Evolutionary conservation across 1,140 invertebrate genomes (phyloP), one percentile per base, ranked within the genome.

Genomic region (Leucophenga varia): DNA sequence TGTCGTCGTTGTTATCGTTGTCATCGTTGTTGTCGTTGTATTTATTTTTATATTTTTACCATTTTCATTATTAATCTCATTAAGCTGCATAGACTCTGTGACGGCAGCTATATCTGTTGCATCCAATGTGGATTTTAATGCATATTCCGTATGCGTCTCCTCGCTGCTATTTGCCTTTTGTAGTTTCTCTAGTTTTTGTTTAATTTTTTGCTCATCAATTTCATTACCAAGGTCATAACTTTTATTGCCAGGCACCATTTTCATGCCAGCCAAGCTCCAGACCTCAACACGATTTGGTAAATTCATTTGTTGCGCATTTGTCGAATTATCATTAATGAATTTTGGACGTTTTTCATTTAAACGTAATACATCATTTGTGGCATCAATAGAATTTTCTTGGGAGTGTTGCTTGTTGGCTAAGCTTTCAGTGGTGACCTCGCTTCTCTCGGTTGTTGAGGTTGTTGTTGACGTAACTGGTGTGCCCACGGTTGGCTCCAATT

Each of bases 201-300:
- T n/a, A n/a, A n/a, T n/a, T n/a, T n/a, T n/a, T n/a, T n/a, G n/a
- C n/a, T n/a, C n/a, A n/a, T n/a, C n/a, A n/a, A n/a, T n/a, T n/a
- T n/a, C n/a, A n/a, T n/a, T n/a, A n/a, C n/a, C n/a, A n/a, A n/a
- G n/a, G n/a, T n/a, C n/a, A n/a, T n/a, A n/a, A n/a, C n/a, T n/a
- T n/a, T n/a, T n/a, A n/a, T n/a, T n/a, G 28, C n/a, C 41, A 13
- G 61, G 60, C 35, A 68, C 46, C 16, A 49, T 43, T 55, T 69
- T 72, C 68, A 74, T 63, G 2, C 55, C 60, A 5, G 68, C 72
- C 12, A 74, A 35, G 28, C 63, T 63, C 72, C 72, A 74, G 1
- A 59, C 65, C 19, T 72, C 71, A 0, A 63, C 55, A 4, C 37
- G 52, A 32, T 73, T 64, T 3, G 71, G 71, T 19, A 70, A 21